These are phyloP conservation scores for Nixonia krombeini DNA, from an alignment of 1,140 invertebrate species.

Conservation along the genomic window DNA sequence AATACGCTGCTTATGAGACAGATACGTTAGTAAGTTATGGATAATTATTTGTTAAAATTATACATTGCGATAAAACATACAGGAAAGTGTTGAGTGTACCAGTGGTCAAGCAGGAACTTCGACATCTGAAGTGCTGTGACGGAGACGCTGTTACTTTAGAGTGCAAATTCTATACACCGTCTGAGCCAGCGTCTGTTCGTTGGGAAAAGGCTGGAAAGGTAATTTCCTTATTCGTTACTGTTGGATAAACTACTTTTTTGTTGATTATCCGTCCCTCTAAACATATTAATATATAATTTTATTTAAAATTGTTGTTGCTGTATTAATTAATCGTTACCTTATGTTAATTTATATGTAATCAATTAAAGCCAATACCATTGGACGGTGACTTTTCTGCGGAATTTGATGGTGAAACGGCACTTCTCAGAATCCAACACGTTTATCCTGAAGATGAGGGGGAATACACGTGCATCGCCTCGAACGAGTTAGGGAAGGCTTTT, in stretches of 20 bases:
- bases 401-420: conserved; percentile 78
- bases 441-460: conserved; percentile 92
- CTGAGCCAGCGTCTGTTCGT: conserved; percentile 76
- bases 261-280: background rate
- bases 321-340: background rate
- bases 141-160: conserved; percentile 85
- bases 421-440: conserved; percentile 81
- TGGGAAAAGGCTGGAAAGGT: conserved; percentile 88
- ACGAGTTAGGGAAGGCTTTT: conserved; percentile 83
- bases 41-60: too few species aligned
- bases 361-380: conserved; percentile 77
- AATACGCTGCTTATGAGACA: too few species aligned
- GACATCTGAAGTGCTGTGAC: conserved; percentile 85
- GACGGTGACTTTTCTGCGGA: conserved; percentile 79
- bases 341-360: background rate
- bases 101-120: conserved; percentile 77
- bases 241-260: background rate
- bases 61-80: too few species aligned
- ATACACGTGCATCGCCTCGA: conserved; percentile 87
- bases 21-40: too few species aligned
- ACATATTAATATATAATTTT: conserved; percentile 4
- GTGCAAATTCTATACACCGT: conserved; percentile 79
- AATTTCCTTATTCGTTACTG: conserved; percentile 47
- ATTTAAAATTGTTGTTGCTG: too few species aligned
- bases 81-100: conserved; percentile 84